Base-by-base conservation (phyloP, 2,113 vertebrate genomes). In the Corythornis vintsioides region DNA sequence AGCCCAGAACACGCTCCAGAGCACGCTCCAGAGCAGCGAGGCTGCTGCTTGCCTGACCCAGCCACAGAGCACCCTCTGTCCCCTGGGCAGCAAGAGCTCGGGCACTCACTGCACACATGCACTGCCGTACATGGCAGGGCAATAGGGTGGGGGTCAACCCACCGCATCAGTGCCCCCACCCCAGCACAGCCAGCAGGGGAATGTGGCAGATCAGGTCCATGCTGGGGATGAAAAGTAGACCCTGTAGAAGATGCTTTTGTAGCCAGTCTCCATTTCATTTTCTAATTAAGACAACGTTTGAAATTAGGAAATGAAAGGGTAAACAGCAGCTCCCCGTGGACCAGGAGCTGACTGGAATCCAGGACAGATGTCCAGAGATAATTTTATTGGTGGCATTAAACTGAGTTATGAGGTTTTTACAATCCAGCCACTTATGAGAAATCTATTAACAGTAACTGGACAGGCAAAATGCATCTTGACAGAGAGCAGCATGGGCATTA, bases 401-500 rank as follows among this genome's bases (percentile, higher is more conserved):
- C 96, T 98, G 97, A 98, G 96, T 98, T 97, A 98, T 96, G 97
- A 97, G 97, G 96, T 97, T 98, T 97, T 97, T 98, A 97, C 97
- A 98, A 97, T 97, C 94, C 96, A 98, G 97, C 97, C 97, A 98
- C 98, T 98, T 98, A 98, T 97, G 97, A 98, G 97, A 98, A 98
- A 97, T 98, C 98, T 98, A 98, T 98, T 98, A 97, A 97, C 97
- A 97, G 97, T 95, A 97, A 97, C 97, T 96, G 98, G 97, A 97
- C 97, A 97, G 97, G 97, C 97, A 97, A 97, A 96, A 97, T 94
- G 82, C 95, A 94, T 96, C 96, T 94, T 93, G 43, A 95, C 93
- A 93, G 96, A 97, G 95, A 96, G 86, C 93, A 90, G 96, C 88
- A 88, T 17, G 31, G 95, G 96, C 96, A 95, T 97, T 98, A 97